Evolutionary conservation across 37 sponge, comb jelly and placozoan species (phyloP), one percentile per base, ranked within the genome.

Genomic region (Spongilla lacustris): DNA sequence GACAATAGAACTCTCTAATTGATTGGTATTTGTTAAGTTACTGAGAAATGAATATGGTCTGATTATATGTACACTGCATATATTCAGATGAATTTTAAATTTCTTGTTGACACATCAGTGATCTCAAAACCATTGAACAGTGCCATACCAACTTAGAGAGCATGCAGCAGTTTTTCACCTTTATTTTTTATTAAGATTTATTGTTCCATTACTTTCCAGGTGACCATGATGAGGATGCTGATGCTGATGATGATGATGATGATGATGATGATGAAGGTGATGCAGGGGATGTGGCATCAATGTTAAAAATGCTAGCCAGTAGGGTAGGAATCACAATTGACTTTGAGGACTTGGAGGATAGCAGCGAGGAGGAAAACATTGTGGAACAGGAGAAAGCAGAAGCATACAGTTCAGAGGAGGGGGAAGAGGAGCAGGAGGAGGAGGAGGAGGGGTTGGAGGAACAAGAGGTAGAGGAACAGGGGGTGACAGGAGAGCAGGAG

Each of bases 351-450:
- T 24, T 17, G 11, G 50, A 49, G 49, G 50, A 36, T 24, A 67
- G 79, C 32, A 73, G 32, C 27, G 80, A 78, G 36, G 76, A 81
- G 76, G 82, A 81, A 1, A 50, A 71, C 21, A 66, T 27, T 36
- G 71, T 71, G 69, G 68, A 86, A 35, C 66, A 71, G 34, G 83
- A 83, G 26, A 74, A 58, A 21, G 83, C 77, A n/a, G 86, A 85
- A 36, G 79, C 28, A 12, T 46, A 80, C 24, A 5, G 33, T 36
- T 32, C 50, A 4, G 70, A 25, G 28, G 79, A 78, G 48, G 37
- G 19, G n/a, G 76, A 33, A 28, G 76, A 29, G 75, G n/a, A 29
- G 41, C 11, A 78, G 38, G 46, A 31, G 36, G 9, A 67, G 27
- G 28, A n/a, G n/a, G 83, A 82, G 83, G 77, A 32, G 48, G 30